Evolutionary conservation across 2,888 invertebrate species (phyloP).

Genomic region (Pyralis farinalis): DNA sequence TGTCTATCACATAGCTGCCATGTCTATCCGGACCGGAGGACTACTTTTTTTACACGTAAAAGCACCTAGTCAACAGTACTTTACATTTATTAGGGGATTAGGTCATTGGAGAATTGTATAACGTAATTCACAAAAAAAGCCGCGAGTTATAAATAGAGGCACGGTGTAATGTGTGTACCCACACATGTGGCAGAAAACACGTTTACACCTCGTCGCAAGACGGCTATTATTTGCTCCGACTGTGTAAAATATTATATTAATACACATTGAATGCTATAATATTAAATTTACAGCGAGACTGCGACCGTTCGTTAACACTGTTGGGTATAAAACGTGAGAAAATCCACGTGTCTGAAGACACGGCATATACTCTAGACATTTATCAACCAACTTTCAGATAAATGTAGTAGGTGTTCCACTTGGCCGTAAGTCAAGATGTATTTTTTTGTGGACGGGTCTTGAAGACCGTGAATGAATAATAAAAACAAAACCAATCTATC

Average conservation of each 20-base stretch:
- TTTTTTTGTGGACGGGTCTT: not conserved
- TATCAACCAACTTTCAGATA: not conserved
- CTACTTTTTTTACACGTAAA: no score
- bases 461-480: not conserved
- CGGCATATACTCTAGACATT: constrained; percentile 1
- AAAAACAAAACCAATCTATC: no score
- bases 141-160: constrained; percentile 45
- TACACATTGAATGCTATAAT: not conserved
- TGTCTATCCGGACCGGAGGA: no score
- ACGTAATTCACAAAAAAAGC: constrained; percentile 49
- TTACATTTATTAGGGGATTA: constrained; percentile 18
- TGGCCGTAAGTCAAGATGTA: constrained; percentile 7
- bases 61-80: constrained; percentile 6
- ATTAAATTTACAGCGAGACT: constrained; percentile 4
- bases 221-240: constrained; percentile 16
- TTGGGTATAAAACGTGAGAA: no score
- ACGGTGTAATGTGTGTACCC: constrained; percentile 31
- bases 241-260: constrained; percentile 6
- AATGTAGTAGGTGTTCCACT: constrained; percentile 5
- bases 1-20: no score
- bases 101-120: constrained; percentile 32
- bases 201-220: constrained; percentile 30
- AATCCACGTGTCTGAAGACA: not conserved
- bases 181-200: constrained; percentile 43
- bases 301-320: not conserved